Percentiles rank a stretch among this genome's conserved stretches.
Conservation (phyloP, 2,888 invertebrate species). For the Tryphoninae sp. region DNA sequence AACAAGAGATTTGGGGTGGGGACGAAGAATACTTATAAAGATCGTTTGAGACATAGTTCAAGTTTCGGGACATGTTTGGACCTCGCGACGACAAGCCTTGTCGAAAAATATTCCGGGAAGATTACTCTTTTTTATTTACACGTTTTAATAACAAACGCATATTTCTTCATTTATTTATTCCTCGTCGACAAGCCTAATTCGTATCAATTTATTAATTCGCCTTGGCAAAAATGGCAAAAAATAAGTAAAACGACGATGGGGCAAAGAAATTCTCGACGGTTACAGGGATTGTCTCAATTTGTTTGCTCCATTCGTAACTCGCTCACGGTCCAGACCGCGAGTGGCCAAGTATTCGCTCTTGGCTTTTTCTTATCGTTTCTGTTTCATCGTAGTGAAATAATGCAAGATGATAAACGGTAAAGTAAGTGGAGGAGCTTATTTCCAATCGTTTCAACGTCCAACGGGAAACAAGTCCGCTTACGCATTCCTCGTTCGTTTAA, state of each 20-base stretch:
- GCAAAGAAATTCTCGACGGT: neutral
- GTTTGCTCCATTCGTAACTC: slow-evolving; percentile 10
- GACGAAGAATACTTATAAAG: neutral
- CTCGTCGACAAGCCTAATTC: neutral
- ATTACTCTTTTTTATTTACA: neutral
- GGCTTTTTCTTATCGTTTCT: neutral
- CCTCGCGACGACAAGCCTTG: neutral
- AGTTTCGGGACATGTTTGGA: neutral
- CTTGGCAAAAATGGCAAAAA: neutral
- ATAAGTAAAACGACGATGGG: neutral
- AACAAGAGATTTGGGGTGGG: neutral
- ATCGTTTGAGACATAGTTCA: slow-evolving; percentile 1
- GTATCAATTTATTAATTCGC: neutral
- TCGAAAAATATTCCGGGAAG: neutral
- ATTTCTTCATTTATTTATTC: neutral
- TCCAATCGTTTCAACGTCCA: slow-evolving; percentile 36
- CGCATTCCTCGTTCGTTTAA: slow-evolving; percentile 13
- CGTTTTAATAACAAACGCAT: neutral
- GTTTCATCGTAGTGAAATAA: slow-evolving; percentile 5
- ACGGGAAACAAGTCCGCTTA: slow-evolving; percentile 6
- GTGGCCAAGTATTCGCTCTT: neutral
- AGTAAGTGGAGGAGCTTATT: slow-evolving; percentile 34
- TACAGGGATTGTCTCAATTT: neutral
- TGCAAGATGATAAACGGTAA: slow-evolving; percentile 21
- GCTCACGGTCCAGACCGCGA: neutral